phyloP scores from a whole-genome alignment of 2,797 vertebrate genomes.

The Spheniscus humboldti region DNA sequence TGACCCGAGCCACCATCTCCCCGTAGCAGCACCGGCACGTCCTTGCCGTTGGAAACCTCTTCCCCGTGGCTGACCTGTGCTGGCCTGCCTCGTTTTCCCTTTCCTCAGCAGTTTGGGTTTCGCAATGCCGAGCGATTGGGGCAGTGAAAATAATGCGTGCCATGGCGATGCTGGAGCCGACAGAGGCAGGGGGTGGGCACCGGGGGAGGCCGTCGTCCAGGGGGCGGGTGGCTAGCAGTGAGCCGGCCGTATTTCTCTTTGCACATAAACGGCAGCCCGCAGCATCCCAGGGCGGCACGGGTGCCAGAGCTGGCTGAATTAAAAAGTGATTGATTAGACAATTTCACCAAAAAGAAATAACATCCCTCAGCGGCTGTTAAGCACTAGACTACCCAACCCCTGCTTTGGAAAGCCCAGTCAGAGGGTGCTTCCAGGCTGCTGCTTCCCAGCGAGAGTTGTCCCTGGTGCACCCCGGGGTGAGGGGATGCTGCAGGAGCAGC shows the following conservation, averaged over 20 bases:
- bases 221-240: neutral
- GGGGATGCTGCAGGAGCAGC: neutral
- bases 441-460: neutral
- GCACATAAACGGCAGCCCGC: neutral
- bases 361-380: neutral
- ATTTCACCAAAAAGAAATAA: constrained; percentile 24
- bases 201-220: fast-evolving
- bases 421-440: neutral
- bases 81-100: neutral
- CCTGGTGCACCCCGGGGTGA: neutral
- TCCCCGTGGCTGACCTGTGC: fast-evolving
- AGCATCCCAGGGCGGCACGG: neutral
- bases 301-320: constrained; percentile 15
- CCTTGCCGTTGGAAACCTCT: neutral
- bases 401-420: neutral
- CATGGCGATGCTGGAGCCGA: neutral
- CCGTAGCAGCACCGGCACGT: neutral
- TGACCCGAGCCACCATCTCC: neutral
- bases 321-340: constrained; percentile 56
- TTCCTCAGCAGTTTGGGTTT: neutral
- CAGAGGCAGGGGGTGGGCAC: neutral
- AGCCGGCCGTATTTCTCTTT: neutral
- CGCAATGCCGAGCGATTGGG: fast-evolving
- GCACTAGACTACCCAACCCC: neutral
- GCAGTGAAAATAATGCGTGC: neutral